Evolutionary conservation across 1,140 invertebrate genomes (phyloP), one percentile per base, ranked within the genome.

Genomic region (Halyomorpha halys): DNA sequence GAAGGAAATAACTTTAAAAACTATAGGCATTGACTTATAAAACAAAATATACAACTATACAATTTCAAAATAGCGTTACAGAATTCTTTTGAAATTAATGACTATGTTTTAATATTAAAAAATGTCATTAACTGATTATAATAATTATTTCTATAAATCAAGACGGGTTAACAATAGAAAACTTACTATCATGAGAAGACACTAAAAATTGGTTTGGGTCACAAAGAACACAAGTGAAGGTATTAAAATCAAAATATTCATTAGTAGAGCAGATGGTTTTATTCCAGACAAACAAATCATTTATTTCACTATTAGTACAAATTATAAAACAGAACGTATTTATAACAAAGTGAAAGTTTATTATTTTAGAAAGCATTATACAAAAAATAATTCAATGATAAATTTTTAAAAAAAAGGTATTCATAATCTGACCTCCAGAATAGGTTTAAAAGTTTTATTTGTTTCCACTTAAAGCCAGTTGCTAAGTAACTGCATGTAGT

Each of bases 141-240:
- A 47, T 47, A 2, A 16, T 14, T 47, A 47, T 47, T 5, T n/a
- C 14, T 47, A 5, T 49, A 49, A n/a, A 49, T 19, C n/a, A 19
- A 76, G 44, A 62, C 63, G 39, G 70, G 63, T 61, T 69, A 75
- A 61, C n/a, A 59, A 70, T 73, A 70, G 61, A 61, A 21, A 59
- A 70, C 73, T 71, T 62, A 75, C 75, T 70, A 66, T 73, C 69
- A 54, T 64, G 45, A 1, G 74, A 73, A 11, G 73, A 70, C 61
- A 70, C 68, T 30, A 75, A 67, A 69, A 73, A 70, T 65, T 72
- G 71, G 8, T 68, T 65, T 5, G 44, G 25, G 66, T 74, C 69
- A 61, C 76, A 76, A 27, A 70, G 34, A 0, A 66, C 59, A 65
- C 75, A 77, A 8, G 69, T 68, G 16, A 77, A 68, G 1, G 64